These are phyloP conservation scores for Ophioninae sp. DNA, from an alignment of 2,888 invertebrate species.

Conservation along the genomic window DNA sequence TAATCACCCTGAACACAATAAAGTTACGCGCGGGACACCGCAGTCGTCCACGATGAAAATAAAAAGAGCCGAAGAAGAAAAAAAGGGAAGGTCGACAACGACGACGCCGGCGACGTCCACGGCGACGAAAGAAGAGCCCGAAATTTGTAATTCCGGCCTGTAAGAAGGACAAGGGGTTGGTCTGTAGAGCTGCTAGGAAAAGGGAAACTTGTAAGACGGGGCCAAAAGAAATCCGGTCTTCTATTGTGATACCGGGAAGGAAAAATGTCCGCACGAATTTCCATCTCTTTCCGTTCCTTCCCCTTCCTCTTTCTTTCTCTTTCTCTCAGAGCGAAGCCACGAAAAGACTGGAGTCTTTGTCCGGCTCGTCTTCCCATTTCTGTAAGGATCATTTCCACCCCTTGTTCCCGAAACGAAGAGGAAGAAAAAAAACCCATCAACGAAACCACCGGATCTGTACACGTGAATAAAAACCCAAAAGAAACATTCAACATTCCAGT, in stretches of 20 bases:
- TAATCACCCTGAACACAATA: constrained; percentile 61
- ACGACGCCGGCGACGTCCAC: constrained; percentile 43
- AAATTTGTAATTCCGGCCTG: constrained; percentile 78
- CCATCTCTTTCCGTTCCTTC: constrained; percentile 64
- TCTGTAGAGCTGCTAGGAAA: constrained; percentile 35
- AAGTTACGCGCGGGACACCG: constrained; percentile 49
- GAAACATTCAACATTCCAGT: background rate
- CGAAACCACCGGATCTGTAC: background rate
- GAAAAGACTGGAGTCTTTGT: constrained; percentile 48
- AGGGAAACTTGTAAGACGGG: constrained; percentile 51
- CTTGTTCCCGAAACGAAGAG: background rate
- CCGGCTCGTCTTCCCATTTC: constrained; percentile 28
- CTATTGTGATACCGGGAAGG: constrained; percentile 75
- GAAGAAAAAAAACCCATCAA: background rate
- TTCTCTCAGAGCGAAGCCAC: constrained; percentile 58
- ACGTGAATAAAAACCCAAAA: background rate
- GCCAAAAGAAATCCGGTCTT: constrained; percentile 76
- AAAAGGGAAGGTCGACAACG: constrained; percentile 59
- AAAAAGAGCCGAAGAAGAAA: constrained; percentile 35
- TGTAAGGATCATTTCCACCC: constrained; percentile 44
- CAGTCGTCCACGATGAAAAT: constrained; percentile 33
- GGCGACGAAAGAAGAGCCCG: constrained; percentile 65
- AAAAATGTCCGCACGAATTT: constrained; percentile 72
- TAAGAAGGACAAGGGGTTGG: constrained; percentile 71
- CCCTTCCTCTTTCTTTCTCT: constrained; percentile 52